Conservation (phyloP, 2,797 vertebrate genomes). For the Epinephelus malabaricus region DNA sequence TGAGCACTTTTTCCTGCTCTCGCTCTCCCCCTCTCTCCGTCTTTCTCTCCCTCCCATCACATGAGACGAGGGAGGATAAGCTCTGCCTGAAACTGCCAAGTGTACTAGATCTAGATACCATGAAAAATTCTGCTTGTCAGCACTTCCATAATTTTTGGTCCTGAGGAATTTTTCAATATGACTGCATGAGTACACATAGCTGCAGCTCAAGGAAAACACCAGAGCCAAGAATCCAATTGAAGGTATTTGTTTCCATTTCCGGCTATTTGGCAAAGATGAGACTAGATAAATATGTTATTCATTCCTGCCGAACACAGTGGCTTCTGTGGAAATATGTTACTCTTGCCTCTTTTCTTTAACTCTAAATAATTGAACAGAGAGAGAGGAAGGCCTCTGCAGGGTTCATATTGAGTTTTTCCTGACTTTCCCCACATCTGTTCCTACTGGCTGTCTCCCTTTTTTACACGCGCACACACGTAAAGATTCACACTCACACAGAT, state of each 20-base stretch:
- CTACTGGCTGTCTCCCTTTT: conserved; percentile 67
- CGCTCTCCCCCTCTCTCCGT: conserved; percentile 17
- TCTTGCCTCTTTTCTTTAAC: conserved; percentile 79
- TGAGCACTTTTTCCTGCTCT: conserved; percentile 67
- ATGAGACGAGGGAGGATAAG: conserved; percentile 60
- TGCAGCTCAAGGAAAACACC: conserved; percentile 67
- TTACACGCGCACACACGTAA: conserved; percentile 29
- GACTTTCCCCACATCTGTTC: conserved; percentile 79
- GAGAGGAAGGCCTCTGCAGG: conserved; percentile 82
- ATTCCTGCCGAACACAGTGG: conserved; percentile 73
- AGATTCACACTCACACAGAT: conserved; percentile 54
- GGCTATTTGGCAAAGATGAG: conserved; percentile 83
- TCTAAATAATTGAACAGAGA: conserved; percentile 88
- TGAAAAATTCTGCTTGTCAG: conserved; percentile 74
- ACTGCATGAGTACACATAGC: conserved; percentile 58
- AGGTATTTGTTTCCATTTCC: conserved; percentile 85
- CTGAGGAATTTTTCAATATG: conserved; percentile 72
- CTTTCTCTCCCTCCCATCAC: conserved; percentile 46
- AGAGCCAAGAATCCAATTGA: conserved; percentile 75
- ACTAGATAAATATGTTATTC: conserved; percentile 85
- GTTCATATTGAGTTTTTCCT: conserved; percentile 83
- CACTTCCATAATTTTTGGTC: conserved; percentile 66
- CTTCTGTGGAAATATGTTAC: conserved; percentile 81
- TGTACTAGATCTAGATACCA: conserved; percentile 63
- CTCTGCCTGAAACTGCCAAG: conserved; percentile 74